A percentile compares a stretch with the other conserved stretches of the same genome.
These are phyloP conservation scores for Cossypha dichroa DNA, from an alignment of 2,797 vertebrate genomes.

Conservation along the genomic window DNA sequence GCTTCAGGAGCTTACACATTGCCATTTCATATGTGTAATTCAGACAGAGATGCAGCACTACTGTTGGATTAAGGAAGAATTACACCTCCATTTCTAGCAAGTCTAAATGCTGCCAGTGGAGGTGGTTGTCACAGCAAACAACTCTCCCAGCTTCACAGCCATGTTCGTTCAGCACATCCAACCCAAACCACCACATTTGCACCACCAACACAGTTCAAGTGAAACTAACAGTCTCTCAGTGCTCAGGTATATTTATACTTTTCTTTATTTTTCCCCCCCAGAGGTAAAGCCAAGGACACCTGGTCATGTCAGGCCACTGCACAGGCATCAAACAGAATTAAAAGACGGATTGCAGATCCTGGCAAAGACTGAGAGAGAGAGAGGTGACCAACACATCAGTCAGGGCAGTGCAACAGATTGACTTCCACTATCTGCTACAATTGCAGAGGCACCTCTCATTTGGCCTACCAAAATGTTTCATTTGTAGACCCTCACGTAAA, in stretches of 20 bases:
- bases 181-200: not conserved
- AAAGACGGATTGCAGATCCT: not conserved
- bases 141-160: not conserved
- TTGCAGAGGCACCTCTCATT: not conserved
- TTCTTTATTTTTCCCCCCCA: not conserved
- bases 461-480: not conserved
- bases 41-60: not conserved
- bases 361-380: not conserved
- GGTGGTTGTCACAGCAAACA: not conserved
- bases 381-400: fast-evolving
- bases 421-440: not conserved
- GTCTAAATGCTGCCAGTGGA: not conserved
- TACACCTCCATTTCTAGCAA: not conserved
- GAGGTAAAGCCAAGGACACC: not conserved
- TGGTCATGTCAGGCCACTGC: not conserved
- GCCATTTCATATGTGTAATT: not conserved
- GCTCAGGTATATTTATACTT: not conserved
- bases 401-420: not conserved
- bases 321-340: not conserved
- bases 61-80: not conserved
- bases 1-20: not conserved
- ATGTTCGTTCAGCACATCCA: not conserved
- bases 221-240: not conserved
- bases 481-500: not conserved
- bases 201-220: not conserved